Evolutionary conservation across 1,140 invertebrate species (phyloP), one percentile per base, ranked within the genome.

Genomic region (Tetragonula clypearis): DNA sequence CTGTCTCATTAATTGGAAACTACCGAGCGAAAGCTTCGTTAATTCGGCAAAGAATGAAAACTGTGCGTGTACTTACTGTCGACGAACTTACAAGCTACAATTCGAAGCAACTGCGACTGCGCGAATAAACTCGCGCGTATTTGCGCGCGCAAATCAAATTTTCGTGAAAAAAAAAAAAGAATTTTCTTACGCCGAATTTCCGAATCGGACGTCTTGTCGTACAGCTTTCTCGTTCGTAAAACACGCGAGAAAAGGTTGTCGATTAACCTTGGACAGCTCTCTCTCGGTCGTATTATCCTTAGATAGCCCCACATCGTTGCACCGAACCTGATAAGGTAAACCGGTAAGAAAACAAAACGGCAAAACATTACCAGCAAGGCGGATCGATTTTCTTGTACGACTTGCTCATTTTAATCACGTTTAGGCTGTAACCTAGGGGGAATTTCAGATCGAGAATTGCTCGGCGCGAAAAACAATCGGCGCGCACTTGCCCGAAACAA

Each of bases 11-110:
- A 69, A 83, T 83, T 69, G 41, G 65, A 71, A 69, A 55, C 15
- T 4, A n/a, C 2, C 65, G 65, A 69, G 74, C 62, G 73, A 82
- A 82, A 82, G 62, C 62, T 78, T 58, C 30, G 62, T 62, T 65
- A 35, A 62, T 21, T 58, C 23, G 15, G 49, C 14, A 14, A 58
- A 35, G 4, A 55, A 55, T 35, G 21, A 69, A 69, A 53, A 68
- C 26, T 21, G 35, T 9, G 55, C 21, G 15, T 41, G 35, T 58
- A 35, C 56, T 55, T 56, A 19, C 17, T 35, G 35, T 41, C 30
- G 8, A 30, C n/a, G 15, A 17, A 26, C 15, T 65, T 30, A 35
- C 35, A 3, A 15, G n/a, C 17, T 30, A n/a, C 15, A 15, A 66
- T 30, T 19, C 15, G 66, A 68, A 35, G 66, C 17, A 26, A 17